phyloP scores from a whole-genome alignment of 1,140 invertebrate genomes.

The Bemisia tabaci region DNA sequence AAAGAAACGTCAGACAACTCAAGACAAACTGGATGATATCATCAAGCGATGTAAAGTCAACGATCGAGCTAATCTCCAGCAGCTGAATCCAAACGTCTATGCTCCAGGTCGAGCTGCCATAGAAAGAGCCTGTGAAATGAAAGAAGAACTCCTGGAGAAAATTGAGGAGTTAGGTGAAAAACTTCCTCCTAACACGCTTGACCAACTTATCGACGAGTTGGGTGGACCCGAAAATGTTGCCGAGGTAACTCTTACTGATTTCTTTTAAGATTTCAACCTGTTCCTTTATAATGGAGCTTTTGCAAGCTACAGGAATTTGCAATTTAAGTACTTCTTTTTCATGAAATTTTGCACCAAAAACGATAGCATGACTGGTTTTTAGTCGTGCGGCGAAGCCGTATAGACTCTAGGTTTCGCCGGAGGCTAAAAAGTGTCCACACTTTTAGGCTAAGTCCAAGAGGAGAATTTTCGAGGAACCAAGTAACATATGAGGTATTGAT shows the following conservation, averaged over 20 bases:
- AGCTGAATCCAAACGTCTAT: conserved; percentile 21
- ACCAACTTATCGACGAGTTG: conserved; percentile 95
- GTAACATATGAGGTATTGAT: too few relatives aligned
- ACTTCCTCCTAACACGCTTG: conserved; percentile 93
- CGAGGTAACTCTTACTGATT: conserved; percentile 42
- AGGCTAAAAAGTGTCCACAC: too few relatives aligned
- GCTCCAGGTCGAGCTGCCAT: conserved; percentile 64
- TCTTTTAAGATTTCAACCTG: too few relatives aligned
- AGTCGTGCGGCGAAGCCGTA: too few relatives aligned
- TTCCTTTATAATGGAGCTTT: too few relatives aligned
- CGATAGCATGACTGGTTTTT: too few relatives aligned
- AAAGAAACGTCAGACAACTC: conserved; percentile 47
- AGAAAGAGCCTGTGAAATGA: conserved; percentile 78
- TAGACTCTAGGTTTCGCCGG: too few relatives aligned
- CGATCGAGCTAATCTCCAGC: conserved; percentile 18
- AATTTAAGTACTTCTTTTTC: too few relatives aligned
- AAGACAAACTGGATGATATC: conserved; percentile 48
- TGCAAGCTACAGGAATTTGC: too few relatives aligned
- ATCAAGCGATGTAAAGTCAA: conserved; percentile 11
- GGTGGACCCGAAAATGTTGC: conserved; percentile 96
- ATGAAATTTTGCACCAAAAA: too few relatives aligned
- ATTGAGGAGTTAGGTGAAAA: conserved; percentile 77
- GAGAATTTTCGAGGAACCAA: too few relatives aligned
- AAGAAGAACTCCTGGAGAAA: conserved; percentile 72
- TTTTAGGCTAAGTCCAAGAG: too few relatives aligned